Percentiles rank a stretch among this genome's conserved stretches.
Evolutionary conservation across 2,113 vertebrate species (phyloP).

Genomic region (Oostethus manadensis): DNA sequence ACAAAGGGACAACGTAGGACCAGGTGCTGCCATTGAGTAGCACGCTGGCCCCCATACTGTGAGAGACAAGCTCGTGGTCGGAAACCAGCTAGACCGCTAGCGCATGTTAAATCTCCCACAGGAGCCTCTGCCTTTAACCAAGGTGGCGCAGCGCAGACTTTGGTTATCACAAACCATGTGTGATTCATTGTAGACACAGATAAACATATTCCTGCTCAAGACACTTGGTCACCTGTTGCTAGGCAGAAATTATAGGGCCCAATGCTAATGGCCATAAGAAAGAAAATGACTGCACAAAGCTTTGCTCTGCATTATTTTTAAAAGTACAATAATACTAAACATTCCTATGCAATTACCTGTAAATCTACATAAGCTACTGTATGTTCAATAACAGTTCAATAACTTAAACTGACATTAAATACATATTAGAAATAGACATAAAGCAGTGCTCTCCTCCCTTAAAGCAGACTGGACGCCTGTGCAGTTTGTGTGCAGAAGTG

Average conservation of each 20-base stretch:
- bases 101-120: constrained; percentile 66
- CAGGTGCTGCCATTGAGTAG: constrained; percentile 80
- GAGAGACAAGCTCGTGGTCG: constrained; percentile 68
- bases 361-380: no score
- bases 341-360: no score
- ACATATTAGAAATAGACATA: no score
- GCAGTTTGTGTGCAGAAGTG: constrained; percentile 20
- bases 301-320: background rate
- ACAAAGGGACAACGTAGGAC: constrained; percentile 75
- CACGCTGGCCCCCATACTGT: constrained; percentile 69
- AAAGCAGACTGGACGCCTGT: background rate
- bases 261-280: background rate
- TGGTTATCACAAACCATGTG: background rate
- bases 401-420: no score
- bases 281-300: background rate
- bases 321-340: no score
- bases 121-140: constrained; percentile 25
- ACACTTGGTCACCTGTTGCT: background rate
- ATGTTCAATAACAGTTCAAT: no score
- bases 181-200: no score
- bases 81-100: constrained; percentile 30
- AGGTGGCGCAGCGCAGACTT: background rate
- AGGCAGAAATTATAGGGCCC: background rate
- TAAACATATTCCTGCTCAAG: background rate
- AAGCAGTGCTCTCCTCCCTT: no score